These are phyloP conservation scores for Benthosema pterotum DNA, from an alignment of 2,797 vertebrate genomes.

Conservation along the genomic window DNA sequence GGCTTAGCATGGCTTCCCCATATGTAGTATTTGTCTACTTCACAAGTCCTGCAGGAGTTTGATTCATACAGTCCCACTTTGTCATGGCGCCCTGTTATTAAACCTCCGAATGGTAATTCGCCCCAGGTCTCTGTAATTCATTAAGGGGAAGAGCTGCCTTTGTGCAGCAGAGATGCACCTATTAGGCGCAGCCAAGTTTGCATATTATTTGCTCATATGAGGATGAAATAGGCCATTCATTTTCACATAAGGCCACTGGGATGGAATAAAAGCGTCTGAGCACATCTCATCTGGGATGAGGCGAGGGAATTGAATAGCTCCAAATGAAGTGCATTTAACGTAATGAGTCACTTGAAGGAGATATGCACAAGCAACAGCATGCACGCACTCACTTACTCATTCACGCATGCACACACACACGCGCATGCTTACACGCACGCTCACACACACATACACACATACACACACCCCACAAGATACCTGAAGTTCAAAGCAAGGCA, in stretches of 20 bases:
- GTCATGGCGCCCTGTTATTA: constrained; percentile 48
- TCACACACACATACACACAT: constrained; percentile 4
- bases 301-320: constrained; percentile 65
- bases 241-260: constrained; percentile 48
- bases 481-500: not conserved
- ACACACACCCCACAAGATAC: not conserved
- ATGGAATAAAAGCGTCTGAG: constrained; percentile 61
- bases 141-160: constrained; percentile 51
- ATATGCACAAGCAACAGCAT: not conserved
- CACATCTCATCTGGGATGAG: constrained; percentile 65
- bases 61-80: constrained; percentile 37
- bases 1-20: constrained; percentile 34
- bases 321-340: constrained; percentile 65
- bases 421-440: not conserved
- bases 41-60: constrained; percentile 19
- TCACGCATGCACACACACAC: not conserved
- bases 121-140: constrained; percentile 55
- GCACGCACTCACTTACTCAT: constrained; percentile 4
- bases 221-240: constrained; percentile 33
- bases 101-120: constrained; percentile 46
- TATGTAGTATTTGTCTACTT: constrained; percentile 18
- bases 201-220: constrained; percentile 61
- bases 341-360: constrained; percentile 14
- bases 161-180: constrained; percentile 35
- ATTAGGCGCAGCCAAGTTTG: constrained; percentile 35